Evolutionary conservation across 92 coral and sea anemone genomes (phyloP), one percentile per base, ranked within the genome.

Genomic region (Galaxea fascicularis): DNA sequence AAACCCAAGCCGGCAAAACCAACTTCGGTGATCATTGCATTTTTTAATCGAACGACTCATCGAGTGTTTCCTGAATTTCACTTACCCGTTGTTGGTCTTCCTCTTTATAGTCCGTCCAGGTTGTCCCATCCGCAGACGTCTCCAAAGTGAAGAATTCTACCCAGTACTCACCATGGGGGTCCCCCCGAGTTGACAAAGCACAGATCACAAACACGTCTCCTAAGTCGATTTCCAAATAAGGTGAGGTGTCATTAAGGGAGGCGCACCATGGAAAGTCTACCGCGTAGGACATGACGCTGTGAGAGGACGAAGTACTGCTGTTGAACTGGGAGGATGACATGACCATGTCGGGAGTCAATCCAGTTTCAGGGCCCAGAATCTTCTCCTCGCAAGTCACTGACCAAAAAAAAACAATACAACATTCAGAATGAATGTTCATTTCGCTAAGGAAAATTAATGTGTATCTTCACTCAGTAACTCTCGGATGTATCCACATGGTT

Each of bases 111-210:
- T 59, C 66, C 24, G 77, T 52, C 91, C 84, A 88, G 63, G 68
- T 82, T 13, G 52, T 88, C 63, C 91, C 91, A 88, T 88, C 80
- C 27, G 49, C 8, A 10, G 91, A 88, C 59, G 64, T n/a, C 73
- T 56, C 83, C 46, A 88, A 53, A 21, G 57, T 45, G 77, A 82
- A 88, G 27, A 70, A 76, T 88, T 82, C 77, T 0, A 88, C 85
- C 91, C 91, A 88, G 45, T 88, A 67, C 4, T 82, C 68, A 25
- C 65, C 75, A 26, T 54, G 77, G 53, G 78, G 79, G 72, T 82
- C 78, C 18, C 91, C 87, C 45, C 67, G 70, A 29, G 90, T 86
- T 53, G 85, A 82, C 18, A 86, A 18, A 57, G 79, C 90, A 86
- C 90, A 86, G 49, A 86, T 71, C 29, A 49, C 71, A 59, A 51